Conservation (phyloP, 2,113 vertebrate genomes). For the Ctenomys sociabilis region DNA sequence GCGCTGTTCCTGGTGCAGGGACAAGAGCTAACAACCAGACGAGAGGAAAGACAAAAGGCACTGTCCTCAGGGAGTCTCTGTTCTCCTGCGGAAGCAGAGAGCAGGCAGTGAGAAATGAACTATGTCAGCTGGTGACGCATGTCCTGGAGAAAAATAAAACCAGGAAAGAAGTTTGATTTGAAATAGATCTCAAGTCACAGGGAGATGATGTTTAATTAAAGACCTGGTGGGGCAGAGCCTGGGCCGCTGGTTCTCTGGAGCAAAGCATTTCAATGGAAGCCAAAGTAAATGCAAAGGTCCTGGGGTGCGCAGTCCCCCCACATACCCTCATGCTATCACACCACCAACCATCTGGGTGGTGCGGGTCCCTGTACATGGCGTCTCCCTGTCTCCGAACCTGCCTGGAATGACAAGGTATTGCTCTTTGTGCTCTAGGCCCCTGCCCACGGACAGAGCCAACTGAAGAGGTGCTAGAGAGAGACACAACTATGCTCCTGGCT, state of each 20-base stretch:
- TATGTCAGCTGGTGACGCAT: fast-evolving
- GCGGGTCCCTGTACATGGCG: not conserved
- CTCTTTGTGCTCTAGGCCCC: not conserved
- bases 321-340: not conserved
- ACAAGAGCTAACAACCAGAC: not conserved
- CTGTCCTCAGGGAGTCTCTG: not conserved
- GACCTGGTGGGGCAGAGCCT: not conserved
- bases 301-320: not conserved
- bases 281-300: not conserved
- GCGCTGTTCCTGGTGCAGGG: not conserved
- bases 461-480: not conserved
- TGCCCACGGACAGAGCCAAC: not conserved
- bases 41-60: not conserved
- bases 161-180: not conserved
- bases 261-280: not conserved
- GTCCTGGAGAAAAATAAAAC: not conserved
- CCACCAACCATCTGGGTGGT: not conserved
- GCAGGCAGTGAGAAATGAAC: not conserved
- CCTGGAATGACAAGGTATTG: not conserved
- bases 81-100: not conserved
- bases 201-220: not conserved
- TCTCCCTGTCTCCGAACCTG: not conserved
- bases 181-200: not conserved
- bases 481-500: not conserved
- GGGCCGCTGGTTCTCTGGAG: not conserved